Percentiles rank a stretch among this genome's conserved stretches.
phyloP scores from a whole-genome alignment of 2,888 invertebrate species.

The Geophilus truncorum region DNA sequence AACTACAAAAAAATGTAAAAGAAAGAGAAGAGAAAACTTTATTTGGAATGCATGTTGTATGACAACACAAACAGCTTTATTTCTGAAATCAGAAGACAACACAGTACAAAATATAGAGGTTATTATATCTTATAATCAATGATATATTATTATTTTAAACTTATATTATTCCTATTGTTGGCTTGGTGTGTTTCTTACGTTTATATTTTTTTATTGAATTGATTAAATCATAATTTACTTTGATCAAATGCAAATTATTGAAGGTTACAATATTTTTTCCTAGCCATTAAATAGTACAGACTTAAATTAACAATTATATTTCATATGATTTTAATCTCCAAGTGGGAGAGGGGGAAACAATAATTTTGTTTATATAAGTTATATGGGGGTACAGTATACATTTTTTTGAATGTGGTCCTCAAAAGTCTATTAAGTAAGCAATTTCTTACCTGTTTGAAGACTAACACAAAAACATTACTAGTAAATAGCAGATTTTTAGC shows the following conservation, averaged over 20 bases:
- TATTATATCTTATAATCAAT: neutral
- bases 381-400: neutral
- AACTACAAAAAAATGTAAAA: neutral
- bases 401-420: neutral
- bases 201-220: neutral
- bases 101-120: slow-evolving; percentile 22
- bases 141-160: neutral
- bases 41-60: slow-evolving; percentile 29
- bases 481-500: neutral
- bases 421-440: neutral
- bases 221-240: neutral
- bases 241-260: no score
- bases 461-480: neutral
- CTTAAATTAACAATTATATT: no score
- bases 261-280: no score
- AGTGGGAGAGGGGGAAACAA: no score
- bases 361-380: neutral
- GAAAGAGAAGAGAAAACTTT: neutral
- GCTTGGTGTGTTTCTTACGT: neutral
- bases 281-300: no score
- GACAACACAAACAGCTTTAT: slow-evolving; percentile 30
- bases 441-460: slow-evolving; percentile 14
- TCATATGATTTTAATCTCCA: no score
- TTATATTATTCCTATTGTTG: neutral
- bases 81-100: slow-evolving; percentile 25